These are phyloP conservation scores for Progne subis DNA, from an alignment of 2,113 vertebrate genomes.

Conservation along the genomic window DNA sequence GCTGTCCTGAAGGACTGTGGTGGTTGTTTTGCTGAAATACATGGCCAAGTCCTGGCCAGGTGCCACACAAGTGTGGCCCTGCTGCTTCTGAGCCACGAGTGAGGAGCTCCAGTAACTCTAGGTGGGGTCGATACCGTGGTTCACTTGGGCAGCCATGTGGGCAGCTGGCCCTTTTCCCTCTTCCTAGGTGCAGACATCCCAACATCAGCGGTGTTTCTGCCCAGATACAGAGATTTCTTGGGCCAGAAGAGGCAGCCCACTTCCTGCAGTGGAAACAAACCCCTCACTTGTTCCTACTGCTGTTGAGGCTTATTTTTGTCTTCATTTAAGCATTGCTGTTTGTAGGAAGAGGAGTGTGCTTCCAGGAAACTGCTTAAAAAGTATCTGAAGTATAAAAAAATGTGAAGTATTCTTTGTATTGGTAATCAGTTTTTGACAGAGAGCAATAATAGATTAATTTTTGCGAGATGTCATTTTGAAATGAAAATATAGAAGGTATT, in stretches of 20 bases:
- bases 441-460: neutral
- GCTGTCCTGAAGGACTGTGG: neutral
- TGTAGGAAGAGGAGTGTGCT: neutral
- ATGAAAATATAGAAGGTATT: neutral
- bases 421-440: neutral
- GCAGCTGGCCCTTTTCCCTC: neutral
- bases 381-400: neutral
- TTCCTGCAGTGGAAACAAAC: neutral
- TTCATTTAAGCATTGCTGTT: neutral
- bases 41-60: neutral
- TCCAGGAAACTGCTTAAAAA: neutral
- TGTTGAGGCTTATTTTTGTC: neutral
- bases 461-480: neutral
- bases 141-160: neutral
- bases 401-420: neutral
- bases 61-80: fast-evolving
- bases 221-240: neutral
- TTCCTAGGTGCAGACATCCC: neutral
- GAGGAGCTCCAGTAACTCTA: neutral
- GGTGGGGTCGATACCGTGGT: fast-evolving
- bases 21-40: neutral
- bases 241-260: neutral
- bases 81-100: neutral
- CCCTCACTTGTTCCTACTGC: neutral
- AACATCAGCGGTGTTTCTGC: neutral